Percentiles rank a stretch among this genome's conserved stretches.
Conservation (phyloP, 1,140 invertebrate species). For the Danaus plexippus region DNA sequence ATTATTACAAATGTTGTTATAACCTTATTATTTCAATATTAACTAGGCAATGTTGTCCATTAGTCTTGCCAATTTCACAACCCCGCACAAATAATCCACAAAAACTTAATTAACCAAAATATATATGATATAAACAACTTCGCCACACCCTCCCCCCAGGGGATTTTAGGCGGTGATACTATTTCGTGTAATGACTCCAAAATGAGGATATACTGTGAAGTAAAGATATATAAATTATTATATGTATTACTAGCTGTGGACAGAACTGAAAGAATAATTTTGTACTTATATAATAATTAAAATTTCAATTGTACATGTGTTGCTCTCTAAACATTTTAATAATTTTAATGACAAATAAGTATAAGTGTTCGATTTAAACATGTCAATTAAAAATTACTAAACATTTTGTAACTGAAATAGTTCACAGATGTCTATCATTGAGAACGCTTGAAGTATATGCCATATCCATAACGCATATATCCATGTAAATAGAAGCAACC, state of each 20-base stretch:
- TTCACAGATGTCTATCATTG: constrained; percentile 1
- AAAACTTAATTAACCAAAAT: constrained; percentile 70
- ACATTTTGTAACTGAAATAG: too few relatives aligned
- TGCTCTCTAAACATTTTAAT: too few relatives aligned
- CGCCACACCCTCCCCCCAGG: constrained; percentile 38
- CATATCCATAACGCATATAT: constrained; percentile 24
- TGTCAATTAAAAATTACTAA: too few relatives aligned
- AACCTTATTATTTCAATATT: constrained; percentile 5
- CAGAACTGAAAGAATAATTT: constrained; percentile 10
- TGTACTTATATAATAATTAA: background rate
- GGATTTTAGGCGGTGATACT: constrained; percentile 62
- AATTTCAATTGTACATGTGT: too few relatives aligned
- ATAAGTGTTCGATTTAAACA: too few relatives aligned
- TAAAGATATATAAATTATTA: too few relatives aligned
- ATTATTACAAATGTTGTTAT: constrained; percentile 13
- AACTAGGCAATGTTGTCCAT: constrained; percentile 11
- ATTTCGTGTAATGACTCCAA: constrained; percentile 70
- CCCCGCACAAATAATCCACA: constrained; percentile 39
- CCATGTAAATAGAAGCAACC: constrained; percentile 33
- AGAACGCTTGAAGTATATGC: constrained; percentile 1
- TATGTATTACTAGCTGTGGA: too few relatives aligned
- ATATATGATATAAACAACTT: constrained; percentile 59
- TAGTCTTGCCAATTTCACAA: constrained; percentile 17
- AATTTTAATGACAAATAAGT: too few relatives aligned
- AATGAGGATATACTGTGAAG: constrained; percentile 54